Evolutionary conservation across 2,113 vertebrate species (phyloP).

Genomic region (Myotis brandtii): DNA sequence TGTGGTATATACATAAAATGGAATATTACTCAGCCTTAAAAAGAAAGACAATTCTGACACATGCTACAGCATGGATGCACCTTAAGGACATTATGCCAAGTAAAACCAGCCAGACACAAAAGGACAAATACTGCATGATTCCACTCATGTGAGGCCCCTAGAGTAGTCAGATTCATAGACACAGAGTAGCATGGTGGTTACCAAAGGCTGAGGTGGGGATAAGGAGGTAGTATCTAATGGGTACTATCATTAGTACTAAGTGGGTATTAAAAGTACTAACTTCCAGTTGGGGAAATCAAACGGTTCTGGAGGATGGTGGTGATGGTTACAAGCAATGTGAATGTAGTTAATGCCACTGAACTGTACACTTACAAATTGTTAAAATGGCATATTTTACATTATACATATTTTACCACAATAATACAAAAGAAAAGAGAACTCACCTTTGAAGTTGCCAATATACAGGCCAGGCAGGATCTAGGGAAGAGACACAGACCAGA

Average conservation of each 20-base stretch:
- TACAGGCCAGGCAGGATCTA: conserved; percentile 96
- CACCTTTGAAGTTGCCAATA: conserved; percentile 98
- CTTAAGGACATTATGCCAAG: background rate
- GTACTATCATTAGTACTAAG: background rate
- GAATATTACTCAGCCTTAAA: background rate
- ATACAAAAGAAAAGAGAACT: conserved; percentile 41
- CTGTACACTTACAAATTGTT: background rate
- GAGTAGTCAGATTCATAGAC: background rate
- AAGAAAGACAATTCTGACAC: background rate
- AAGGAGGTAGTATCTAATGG: background rate
- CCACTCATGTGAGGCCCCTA: background rate
- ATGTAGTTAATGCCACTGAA: background rate
- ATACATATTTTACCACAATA: background rate
- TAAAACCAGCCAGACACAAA: background rate
- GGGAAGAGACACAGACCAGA: conserved; percentile 84
- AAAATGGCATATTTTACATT: background rate
- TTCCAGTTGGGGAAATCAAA: background rate
- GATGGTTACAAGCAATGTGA: background rate
- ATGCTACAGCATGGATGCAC: fast-evolving
- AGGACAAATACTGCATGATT: background rate
- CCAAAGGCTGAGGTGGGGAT: too few species aligned
- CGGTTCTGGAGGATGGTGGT: background rate
- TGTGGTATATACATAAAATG: fast-evolving
- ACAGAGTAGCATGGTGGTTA: background rate
- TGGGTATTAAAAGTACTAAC: background rate